Evolutionary conservation across 2,113 vertebrate species (phyloP).

Genomic region (Mormoops blainvillei): DNA sequence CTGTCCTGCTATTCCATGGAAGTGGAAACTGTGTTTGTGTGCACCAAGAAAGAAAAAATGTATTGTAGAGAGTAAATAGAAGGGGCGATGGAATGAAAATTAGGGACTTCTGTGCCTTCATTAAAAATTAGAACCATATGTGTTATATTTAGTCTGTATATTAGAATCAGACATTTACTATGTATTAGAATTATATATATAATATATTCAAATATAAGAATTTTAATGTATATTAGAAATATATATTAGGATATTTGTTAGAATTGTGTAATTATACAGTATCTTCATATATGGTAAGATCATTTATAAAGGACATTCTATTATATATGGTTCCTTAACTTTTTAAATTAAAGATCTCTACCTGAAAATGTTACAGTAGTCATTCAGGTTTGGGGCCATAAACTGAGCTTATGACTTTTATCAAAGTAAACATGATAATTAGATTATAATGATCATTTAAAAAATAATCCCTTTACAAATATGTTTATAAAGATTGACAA

Average conservation of each 20-base stretch:
- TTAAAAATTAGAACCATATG: neutral
- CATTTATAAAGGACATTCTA: neutral
- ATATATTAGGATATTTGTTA: neutral
- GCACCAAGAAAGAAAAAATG: neutral
- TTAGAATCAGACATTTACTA: neutral
- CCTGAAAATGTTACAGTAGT: neutral
- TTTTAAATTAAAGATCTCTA: neutral
- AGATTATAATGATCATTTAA: neutral
- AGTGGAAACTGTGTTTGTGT: neutral
- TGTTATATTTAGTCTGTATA: neutral
- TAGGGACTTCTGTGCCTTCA: neutral
- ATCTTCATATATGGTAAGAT: neutral
- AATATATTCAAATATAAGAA: neutral
- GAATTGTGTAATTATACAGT: neutral
- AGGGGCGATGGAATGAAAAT: neutral
- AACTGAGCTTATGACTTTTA: neutral
- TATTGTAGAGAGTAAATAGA: neutral
- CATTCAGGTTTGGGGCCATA: neutral
- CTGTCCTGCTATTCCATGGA: neutral
- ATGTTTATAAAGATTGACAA: neutral
- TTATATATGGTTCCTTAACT: neutral
- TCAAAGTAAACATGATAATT: neutral
- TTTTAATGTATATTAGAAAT: neutral
- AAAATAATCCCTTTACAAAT: neutral
- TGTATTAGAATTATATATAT: neutral